These are phyloP conservation scores for Drosophila incognita DNA, from an alignment of 2,888 invertebrate genomes.

Conservation along the genomic window DNA sequence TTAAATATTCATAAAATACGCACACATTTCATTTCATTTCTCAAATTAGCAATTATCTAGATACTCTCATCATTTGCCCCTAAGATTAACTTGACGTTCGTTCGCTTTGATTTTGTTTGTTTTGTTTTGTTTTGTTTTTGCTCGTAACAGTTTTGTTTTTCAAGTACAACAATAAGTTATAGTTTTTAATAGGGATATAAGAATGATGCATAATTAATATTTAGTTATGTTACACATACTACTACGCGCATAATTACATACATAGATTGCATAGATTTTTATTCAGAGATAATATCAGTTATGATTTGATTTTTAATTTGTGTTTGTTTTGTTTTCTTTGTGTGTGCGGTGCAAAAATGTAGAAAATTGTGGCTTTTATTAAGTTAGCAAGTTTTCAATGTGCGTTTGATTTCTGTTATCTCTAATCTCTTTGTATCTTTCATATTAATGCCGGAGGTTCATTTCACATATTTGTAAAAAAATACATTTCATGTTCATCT, in stretches of 20 bases:
- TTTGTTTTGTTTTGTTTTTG: constrained; percentile 31
- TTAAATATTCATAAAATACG: constrained; percentile 60
- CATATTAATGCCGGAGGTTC: constrained; percentile 66
- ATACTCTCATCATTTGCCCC: constrained; percentile 27
- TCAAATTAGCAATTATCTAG: constrained; percentile 60
- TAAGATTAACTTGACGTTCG: constrained; percentile 21
- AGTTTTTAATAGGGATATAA: constrained; percentile 26
- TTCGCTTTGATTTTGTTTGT: constrained; percentile 35
- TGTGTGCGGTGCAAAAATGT: constrained; percentile 72
- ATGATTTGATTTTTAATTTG: constrained; percentile 9
- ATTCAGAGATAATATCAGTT: constrained; percentile 31
- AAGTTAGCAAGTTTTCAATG: constrained; percentile 42
- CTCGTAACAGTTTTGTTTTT: constrained; percentile 51
- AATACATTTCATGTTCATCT: constrained; percentile 68
- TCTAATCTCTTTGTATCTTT: constrained; percentile 10
- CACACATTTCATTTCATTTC: constrained; percentile 46
- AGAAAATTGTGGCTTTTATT: constrained; percentile 67
- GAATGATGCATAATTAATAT: constrained; percentile 52
- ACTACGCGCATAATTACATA: constrained; percentile 33
- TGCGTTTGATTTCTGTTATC: constrained; percentile 53
- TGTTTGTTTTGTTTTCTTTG: constrained; percentile 15
- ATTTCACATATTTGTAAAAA: constrained; percentile 75
- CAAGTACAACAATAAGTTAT: constrained; percentile 73
- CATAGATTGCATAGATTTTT: constrained; percentile 42
- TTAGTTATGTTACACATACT: constrained; percentile 51